A percentile compares a stretch with the other conserved stretches of the same genome.
phyloP scores from a whole-genome alignment of 2,797 vertebrate species.

The Sparus aurata region DNA sequence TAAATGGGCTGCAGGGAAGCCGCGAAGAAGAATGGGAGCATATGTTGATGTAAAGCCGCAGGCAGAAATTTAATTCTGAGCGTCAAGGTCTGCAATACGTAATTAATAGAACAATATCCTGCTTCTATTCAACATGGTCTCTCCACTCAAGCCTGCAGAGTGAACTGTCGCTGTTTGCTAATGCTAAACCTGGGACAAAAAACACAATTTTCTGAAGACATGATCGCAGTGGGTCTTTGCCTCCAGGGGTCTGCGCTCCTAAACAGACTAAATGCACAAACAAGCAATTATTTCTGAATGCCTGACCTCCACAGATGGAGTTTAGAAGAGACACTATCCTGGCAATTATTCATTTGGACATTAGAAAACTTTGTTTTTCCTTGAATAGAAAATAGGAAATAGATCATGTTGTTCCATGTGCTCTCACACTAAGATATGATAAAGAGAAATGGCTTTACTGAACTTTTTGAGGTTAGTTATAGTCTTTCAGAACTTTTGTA shows the following conservation, averaged over 20 bases:
- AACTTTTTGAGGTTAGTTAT: neutral
- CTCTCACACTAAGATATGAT: neutral
- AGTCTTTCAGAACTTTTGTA: neutral
- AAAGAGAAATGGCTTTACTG: neutral
- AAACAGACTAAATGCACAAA: conserved; percentile 51
- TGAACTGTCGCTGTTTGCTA: conserved; percentile 8
- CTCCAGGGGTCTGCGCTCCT: conserved; percentile 18
- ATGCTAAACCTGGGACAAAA: conserved; percentile 19
- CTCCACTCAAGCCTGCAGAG: conserved; percentile 13
- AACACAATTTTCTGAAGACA: conserved; percentile 42
- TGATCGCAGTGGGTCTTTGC: conserved; percentile 36
- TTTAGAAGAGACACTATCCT: conserved; percentile 34
- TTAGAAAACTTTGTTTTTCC: conserved; percentile 25
- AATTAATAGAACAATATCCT: conserved; percentile 50
- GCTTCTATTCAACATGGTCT: conserved; percentile 23
- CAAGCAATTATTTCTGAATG: conserved; percentile 65
- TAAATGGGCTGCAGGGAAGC: neutral
- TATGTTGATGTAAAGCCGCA: conserved; percentile 3
- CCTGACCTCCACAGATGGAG: conserved; percentile 32
- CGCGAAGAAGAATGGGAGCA: neutral
- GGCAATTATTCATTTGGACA: conserved; percentile 46
- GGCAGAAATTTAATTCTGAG: conserved; percentile 12
- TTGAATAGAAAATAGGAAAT: conserved; percentile 9
- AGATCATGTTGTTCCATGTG: neutral
- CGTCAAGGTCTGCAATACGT: neutral